Conservation (phyloP, 2,888 invertebrate genomes). For the Polia nebulosa region DNA sequence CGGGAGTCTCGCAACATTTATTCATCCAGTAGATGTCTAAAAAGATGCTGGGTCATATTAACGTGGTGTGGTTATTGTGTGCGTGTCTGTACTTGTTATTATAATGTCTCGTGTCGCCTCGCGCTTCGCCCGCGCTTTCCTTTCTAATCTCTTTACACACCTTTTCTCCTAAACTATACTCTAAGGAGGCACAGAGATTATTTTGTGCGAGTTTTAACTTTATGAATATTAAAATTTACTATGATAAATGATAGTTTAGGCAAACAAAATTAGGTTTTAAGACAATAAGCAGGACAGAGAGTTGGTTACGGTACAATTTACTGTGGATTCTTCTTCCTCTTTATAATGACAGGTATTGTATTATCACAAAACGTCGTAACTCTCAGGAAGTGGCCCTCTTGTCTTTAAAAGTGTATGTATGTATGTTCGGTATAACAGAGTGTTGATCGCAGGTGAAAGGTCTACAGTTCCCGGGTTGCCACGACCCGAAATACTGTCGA, state of each 20-base stretch:
- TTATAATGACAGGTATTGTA: constrained; percentile 13
- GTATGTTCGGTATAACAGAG: constrained; percentile 78
- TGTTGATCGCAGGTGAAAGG: constrained; percentile 96
- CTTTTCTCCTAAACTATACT: constrained; percentile 47
- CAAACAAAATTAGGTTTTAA: neutral
- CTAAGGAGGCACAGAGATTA: constrained; percentile 43
- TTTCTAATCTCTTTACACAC: constrained; percentile 48
- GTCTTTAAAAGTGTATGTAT: constrained; percentile 66
- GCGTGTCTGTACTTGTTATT: constrained; percentile 75
- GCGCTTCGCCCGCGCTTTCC: constrained; percentile 83
- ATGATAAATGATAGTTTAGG: neutral
- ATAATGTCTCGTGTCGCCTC: constrained; percentile 77
- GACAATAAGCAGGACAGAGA: neutral
- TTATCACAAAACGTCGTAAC: neutral
- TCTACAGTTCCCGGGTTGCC: constrained; percentile 98
- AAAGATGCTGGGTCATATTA: constrained; percentile 67
- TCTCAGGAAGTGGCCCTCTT: constrained; percentile 16
- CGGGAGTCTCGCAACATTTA: constrained; percentile 62
- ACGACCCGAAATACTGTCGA: constrained; percentile 98
- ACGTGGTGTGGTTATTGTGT: constrained; percentile 84
- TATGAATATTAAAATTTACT: neutral
- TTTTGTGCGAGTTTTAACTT: constrained; percentile 11
- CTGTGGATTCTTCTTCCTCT: constrained; percentile 1
- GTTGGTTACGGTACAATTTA: neutral
- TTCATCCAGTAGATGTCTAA: constrained; percentile 70